Conservation (phyloP, 92 coral and sea anemone species). For the Porites evermanni region DNA sequence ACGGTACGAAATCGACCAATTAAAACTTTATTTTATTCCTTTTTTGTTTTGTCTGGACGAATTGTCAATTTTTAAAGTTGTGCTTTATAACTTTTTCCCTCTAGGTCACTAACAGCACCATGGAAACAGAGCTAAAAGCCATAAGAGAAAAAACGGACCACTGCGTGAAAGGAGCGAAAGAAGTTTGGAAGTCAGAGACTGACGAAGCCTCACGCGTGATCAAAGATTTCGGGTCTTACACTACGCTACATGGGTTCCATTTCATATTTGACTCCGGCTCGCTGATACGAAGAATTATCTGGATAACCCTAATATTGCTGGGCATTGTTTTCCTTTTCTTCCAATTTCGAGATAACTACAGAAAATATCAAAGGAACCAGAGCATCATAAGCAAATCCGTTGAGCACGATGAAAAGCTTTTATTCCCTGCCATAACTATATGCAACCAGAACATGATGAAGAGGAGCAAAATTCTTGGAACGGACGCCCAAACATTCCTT, state of each 20-base stretch:
- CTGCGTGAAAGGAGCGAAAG: neutral
- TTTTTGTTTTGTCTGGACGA: neutral
- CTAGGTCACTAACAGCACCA: neutral
- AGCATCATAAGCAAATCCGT: constrained; percentile 36
- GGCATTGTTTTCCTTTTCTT: constrained; percentile 35
- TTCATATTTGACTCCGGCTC: constrained; percentile 53
- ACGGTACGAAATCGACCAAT: too few species aligned
- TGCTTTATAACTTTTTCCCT: neutral
- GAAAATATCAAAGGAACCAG: constrained; percentile 28
- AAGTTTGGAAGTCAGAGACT: constrained; percentile 18
- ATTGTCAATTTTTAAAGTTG: neutral
- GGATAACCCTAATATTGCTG: constrained; percentile 55
- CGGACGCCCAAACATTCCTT: constrained; percentile 72
- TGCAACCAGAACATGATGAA: constrained; percentile 78
- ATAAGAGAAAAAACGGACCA: neutral
- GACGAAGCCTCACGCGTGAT: constrained; percentile 29
- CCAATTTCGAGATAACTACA: constrained; percentile 52
- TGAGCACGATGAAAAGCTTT: constrained; percentile 28
- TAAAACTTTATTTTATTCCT: neutral
- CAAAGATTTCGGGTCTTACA: constrained; percentile 66
- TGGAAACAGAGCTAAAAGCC: constrained; percentile 33
- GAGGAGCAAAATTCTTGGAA: constrained; percentile 66
- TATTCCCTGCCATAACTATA: constrained; percentile 71
- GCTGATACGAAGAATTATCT: constrained; percentile 50
- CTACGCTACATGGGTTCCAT: constrained; percentile 78